Percentiles rank a stretch among this genome's conserved stretches.
Evolutionary conservation across 1,140 invertebrate species (phyloP).

Genomic region (Lutraria rhynchaena): DNA sequence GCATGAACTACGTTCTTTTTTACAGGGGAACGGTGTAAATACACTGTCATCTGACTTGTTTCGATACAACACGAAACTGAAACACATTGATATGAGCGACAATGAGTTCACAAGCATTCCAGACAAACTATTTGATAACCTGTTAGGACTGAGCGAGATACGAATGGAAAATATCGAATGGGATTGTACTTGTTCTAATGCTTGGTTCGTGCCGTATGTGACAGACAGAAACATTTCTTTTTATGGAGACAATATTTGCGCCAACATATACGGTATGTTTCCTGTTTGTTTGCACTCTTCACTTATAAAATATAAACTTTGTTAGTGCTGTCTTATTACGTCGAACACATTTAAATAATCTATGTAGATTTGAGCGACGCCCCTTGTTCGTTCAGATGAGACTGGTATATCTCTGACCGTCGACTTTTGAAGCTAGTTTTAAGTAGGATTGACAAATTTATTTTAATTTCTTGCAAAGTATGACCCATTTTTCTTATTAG

Average conservation of each 20-base stretch:
- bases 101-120: constrained; percentile 15
- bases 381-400: too few species aligned
- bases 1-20: too few species aligned
- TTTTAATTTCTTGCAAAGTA: too few species aligned
- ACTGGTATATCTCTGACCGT: too few species aligned
- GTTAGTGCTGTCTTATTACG: too few species aligned
- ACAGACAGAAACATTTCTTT: constrained; percentile 27
- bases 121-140: constrained; percentile 1
- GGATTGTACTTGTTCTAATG: constrained; percentile 26
- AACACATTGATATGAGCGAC: constrained; percentile 28
- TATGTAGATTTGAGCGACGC: too few species aligned
- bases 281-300: too few species aligned
- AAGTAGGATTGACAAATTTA: too few species aligned
- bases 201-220: constrained; percentile 24
- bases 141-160: background rate
- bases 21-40: background rate
- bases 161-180: background rate
- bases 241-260: constrained; percentile 11
- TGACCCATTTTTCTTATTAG: too few species aligned
- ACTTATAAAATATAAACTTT: too few species aligned
- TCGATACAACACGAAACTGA: constrained; percentile 13
- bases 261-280: background rate
- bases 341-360: too few species aligned
- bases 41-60: constrained; percentile 5
- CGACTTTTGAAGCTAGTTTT: too few species aligned